These are phyloP conservation scores for Hylyphantes graminicola DNA, from an alignment of 1,140 invertebrate genomes.

Conservation along the genomic window DNA sequence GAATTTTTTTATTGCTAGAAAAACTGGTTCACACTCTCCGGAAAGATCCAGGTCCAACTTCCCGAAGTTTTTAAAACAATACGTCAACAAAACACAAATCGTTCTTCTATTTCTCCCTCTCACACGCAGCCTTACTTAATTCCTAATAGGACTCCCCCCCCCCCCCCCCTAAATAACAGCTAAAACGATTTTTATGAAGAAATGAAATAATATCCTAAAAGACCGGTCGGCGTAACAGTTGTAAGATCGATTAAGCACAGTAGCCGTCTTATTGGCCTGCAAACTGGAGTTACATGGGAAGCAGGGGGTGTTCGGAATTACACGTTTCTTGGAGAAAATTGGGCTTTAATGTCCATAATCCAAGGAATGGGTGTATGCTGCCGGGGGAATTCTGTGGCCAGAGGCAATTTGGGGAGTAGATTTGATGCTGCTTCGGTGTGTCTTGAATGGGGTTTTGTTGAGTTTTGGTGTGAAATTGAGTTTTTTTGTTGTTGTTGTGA, in stretches of 20 bases:
- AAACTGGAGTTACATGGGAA: conserved; percentile 12
- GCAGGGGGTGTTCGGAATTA: conserved; percentile 31
- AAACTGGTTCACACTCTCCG: too few species aligned
- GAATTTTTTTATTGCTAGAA: too few species aligned
- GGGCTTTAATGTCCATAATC: conserved; percentile 49
- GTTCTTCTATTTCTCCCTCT: not conserved
- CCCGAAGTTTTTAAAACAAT: too few species aligned
- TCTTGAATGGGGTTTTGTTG: not conserved
- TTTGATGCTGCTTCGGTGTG: not conserved
- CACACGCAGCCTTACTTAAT: not conserved
- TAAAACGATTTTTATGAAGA: conserved; percentile 23
- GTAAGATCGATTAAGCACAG: conserved; percentile 44
- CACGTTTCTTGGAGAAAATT: conserved; percentile 39
- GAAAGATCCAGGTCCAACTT: too few species aligned
- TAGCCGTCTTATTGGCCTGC: conserved; percentile 23
- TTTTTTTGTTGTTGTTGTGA: not conserved
- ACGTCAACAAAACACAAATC: not conserved
- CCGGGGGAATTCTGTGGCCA: not conserved
- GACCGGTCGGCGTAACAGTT: conserved; percentile 39
- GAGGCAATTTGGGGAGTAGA: not conserved
- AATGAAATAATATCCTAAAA: conserved; percentile 35
- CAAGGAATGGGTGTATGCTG: not conserved
- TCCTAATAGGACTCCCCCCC: conserved; percentile 7
- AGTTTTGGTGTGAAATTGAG: not conserved
- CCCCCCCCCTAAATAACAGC: conserved; percentile 3